Base-by-base conservation (phyloP, 2,113 vertebrate species). In the Clinocottus analis region DNA sequence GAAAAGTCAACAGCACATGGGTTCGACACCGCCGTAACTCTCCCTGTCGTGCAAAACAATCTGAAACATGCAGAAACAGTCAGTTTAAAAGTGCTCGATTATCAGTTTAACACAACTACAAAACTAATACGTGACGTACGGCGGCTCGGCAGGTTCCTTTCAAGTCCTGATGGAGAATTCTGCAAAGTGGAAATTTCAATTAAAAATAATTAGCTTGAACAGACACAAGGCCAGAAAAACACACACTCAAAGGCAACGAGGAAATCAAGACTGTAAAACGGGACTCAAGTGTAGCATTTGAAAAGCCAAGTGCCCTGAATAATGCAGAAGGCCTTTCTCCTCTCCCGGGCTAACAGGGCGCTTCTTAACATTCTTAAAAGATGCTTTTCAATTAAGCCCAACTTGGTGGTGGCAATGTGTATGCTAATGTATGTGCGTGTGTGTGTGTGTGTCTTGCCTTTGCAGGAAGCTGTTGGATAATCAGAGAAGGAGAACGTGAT, bases 251-350 rank as follows among this genome's bases (percentile, higher is more conserved):
- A 37, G 66, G 73, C 47, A n/a, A 77, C 1, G 4, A 73, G 72
- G 79, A 66, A 84, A 89, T 82, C 33, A 75, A 68, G 70, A 67
- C 70, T 69, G 85, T 72, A 71, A 83, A 85, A 87, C 53, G 53
- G 27, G 74, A 68, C 80, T 83, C 61, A 73, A 88, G 83, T 66
- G 87, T 41, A 75, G 51, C 81, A 69, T 90, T 83, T 84, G 67
- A 89, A 90, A 90, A 85, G 88, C 77, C 88, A 82, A 90, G 90
- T 79, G 79, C 58, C 81, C 89, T 93, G 89, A 91, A 92, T 93
- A 87, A 90, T 88, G 68, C 21, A 82, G 72, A 77, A 86, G 86
- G 72, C 79, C 43, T 58, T 73, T 23, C 76, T 79, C 82, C 77
- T 83, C 82, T 84, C 84, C 79, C 60, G 58, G 76, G 85, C 82